Percentiles rank a stretch among this genome's conserved stretches.
phyloP scores from a whole-genome alignment of 2,888 invertebrate genomes.

The Oscheius sp. region DNA sequence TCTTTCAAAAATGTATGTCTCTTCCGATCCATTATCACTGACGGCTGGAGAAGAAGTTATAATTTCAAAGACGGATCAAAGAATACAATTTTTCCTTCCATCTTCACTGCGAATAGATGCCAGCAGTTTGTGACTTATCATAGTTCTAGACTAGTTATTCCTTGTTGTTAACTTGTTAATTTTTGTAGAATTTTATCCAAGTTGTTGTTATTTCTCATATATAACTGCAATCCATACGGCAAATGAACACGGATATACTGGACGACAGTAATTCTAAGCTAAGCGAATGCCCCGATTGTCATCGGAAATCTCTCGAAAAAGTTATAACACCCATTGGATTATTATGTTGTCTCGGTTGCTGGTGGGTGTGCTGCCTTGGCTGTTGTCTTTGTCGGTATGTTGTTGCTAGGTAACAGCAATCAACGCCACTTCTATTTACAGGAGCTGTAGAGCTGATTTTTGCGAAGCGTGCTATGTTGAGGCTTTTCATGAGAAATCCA shows the following conservation, averaged over 20 bases:
- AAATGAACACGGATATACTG: background rate
- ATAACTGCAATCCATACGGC: background rate
- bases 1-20: slow-evolving; percentile 35
- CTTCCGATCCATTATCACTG: slow-evolving; percentile 17
- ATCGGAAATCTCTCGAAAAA: slow-evolving; percentile 23
- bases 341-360: slow-evolving; percentile 29
- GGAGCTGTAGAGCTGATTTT: slow-evolving; percentile 11
- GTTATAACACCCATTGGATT: slow-evolving; percentile 17
- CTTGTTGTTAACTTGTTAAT: background rate
- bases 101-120: slow-evolving; percentile 18
- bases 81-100: slow-evolving; percentile 32
- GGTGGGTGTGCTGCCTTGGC: slow-evolving; percentile 40
- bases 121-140: background rate
- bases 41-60: slow-evolving; percentile 21
- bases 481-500: background rate
- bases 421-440: background rate
- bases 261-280: background rate
- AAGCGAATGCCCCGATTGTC: background rate
- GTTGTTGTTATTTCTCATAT: background rate
- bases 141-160: background rate
- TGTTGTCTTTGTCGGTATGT: slow-evolving; percentile 11
- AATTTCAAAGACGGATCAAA: slow-evolving; percentile 27
- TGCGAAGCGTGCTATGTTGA: slow-evolving; percentile 12
- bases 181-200: background rate
- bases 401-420: background rate